A percentile compares a stretch with the other conserved stretches of the same genome.
phyloP scores from a whole-genome alignment of 2,888 invertebrate species.

The Phyllotreta striolata region DNA sequence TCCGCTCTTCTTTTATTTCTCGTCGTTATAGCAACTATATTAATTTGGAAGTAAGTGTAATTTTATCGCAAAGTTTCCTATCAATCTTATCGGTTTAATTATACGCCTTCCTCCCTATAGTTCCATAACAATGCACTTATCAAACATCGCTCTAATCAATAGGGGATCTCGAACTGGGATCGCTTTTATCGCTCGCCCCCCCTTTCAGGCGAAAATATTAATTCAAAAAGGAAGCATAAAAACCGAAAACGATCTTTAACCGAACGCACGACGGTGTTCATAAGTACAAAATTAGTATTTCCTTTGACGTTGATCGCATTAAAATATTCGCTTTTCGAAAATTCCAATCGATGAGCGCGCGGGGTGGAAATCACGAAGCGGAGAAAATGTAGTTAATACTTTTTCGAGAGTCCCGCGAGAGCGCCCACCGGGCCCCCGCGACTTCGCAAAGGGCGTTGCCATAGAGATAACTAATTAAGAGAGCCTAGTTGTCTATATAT shows the following conservation, averaged over 20 bases:
- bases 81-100: no score
- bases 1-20: constrained; percentile 80
- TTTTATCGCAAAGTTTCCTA: not conserved
- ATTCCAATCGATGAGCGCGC: constrained; percentile 23
- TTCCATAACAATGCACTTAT: no score
- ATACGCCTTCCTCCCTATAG: no score
- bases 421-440: not conserved
- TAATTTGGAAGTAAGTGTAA: constrained; percentile 86
- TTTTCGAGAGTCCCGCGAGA: constrained; percentile 20
- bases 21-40: constrained; percentile 80
- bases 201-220: constrained; percentile 7
- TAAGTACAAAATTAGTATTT: constrained; percentile 18
- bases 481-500: constrained; percentile 21
- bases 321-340: constrained; percentile 15
- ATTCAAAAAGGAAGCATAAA: constrained; percentile 11
- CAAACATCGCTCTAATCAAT: no score
- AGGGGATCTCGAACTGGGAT: no score
- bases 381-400: constrained; percentile 32
- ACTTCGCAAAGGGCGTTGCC: constrained; percentile 30
- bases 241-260: constrained; percentile 8
- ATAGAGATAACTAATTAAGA: constrained; percentile 38
- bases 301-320: constrained; percentile 24
- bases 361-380: constrained; percentile 21
- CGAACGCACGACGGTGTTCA: constrained; percentile 11
- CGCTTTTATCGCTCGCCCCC: not conserved